Evolutionary conservation across 2,797 vertebrate species (phyloP).

Genomic region (Aratinga solstitialis): DNA sequence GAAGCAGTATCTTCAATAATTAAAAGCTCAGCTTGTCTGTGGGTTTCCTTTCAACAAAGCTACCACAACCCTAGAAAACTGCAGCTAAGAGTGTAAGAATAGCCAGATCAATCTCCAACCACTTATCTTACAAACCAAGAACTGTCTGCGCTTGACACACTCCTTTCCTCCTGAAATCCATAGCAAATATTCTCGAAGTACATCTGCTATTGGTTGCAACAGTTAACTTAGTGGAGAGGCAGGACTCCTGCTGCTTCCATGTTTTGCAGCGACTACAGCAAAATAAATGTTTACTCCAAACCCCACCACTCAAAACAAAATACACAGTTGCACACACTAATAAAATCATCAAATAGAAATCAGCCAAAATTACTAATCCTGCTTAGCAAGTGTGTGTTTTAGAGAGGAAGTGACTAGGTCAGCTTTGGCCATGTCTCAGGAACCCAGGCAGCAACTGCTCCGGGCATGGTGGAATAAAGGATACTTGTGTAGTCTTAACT

Average conservation of each 20-base stretch:
- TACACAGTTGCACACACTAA: neutral
- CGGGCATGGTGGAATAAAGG: rapidly evolving
- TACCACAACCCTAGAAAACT: neutral
- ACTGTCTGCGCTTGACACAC: neutral
- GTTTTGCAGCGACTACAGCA: neutral
- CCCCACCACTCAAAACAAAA: neutral
- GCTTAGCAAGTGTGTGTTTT: neutral
- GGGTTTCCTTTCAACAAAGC: constrained; percentile 10
- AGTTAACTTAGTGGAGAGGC: neutral
- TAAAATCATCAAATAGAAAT: neutral
- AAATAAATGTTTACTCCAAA: constrained; percentile 17
- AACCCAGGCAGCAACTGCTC: neutral
- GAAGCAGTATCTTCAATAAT: constrained; percentile 4
- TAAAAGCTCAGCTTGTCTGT: constrained; percentile 7
- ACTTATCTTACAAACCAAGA: constrained; percentile 29
- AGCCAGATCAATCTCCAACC: constrained; percentile 2
- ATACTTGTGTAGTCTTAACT: neutral
- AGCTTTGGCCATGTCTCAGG: neutral
- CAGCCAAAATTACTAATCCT: neutral
- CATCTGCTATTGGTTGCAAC: neutral
- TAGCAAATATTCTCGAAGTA: neutral
- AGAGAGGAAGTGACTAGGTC: neutral
- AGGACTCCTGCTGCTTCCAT: neutral
- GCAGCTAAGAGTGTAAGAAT: neutral
- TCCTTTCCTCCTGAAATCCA: neutral